Conservation (phyloP, 1,140 invertebrate genomes). For the Hyles vespertilio region DNA sequence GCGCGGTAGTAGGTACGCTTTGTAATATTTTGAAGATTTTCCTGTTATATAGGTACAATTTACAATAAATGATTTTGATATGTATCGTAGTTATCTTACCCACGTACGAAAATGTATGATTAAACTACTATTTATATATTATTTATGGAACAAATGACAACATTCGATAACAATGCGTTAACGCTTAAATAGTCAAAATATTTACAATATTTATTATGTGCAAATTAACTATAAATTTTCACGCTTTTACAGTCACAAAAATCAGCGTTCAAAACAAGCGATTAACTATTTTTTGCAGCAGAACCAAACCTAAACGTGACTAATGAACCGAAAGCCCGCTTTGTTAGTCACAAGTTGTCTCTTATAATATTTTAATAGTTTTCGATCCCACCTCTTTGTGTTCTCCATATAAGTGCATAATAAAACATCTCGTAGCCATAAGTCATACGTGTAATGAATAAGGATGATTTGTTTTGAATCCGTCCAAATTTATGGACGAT, state of each 20-base stretch:
- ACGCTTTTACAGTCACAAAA: conserved; percentile 4
- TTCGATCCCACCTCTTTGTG: conserved; percentile 47
- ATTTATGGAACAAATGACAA: no score
- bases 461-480: conserved; percentile 76
- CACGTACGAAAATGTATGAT: no score
- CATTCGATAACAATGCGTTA: no score
- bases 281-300: conserved; percentile 25
- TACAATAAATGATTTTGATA: no score
- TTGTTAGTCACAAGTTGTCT: conserved; percentile 40
- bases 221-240: not conserved
- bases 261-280: conserved; percentile 22
- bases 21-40: no score
- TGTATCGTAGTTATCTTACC: no score
- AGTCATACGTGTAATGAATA: conserved; percentile 76
- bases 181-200: no score
- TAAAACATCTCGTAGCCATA: conserved; percentile 59
- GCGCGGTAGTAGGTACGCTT: no score
- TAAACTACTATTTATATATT: no score
- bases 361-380: conserved; percentile 41
- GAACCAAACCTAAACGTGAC: conserved; percentile 43
- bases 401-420: conserved; percentile 61
- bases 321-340: conserved; percentile 55
- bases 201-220: no score
- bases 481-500: conserved; percentile 72
- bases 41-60: no score